Base-by-base conservation (phyloP, 1,140 invertebrate species). In the Proctacanthus coquilletti region DNA sequence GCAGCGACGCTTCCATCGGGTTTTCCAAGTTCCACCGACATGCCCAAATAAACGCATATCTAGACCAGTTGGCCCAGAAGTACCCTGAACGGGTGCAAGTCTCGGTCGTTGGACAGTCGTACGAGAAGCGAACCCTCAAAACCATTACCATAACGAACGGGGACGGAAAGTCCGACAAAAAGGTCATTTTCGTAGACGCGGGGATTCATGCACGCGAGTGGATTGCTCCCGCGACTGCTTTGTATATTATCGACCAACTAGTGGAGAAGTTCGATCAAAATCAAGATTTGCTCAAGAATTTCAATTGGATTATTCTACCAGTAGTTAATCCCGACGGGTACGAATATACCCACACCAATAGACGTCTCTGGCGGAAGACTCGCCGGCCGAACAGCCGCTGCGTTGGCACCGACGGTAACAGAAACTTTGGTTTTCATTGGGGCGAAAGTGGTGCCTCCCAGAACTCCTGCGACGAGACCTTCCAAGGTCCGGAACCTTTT, bases 121-220 rank as follows among this genome's bases (percentile, higher is more conserved):
- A 60, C 31, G 58, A 70, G 47, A 56, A 63, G 6, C 58, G 70
- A 15, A 54, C 53, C 3, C 50, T 72, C 18, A 68, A 67, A 41
- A 65, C 63, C 20, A 52, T 72, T 30, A 68, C 62, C 23, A 67
- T 73, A 34, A 69, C 68, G 8, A 64, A 59, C 35, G 55, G 52
- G 38, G 51, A 53, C 43, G 33, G 44, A 0, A 40, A 34, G 10
- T 18, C 53, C 3, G 49, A 48, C 15, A 72, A 72, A 43, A 69
- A 65, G 9, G 52, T 70, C 0, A 62, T 71, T 34, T 54, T 73
- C 3, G 56, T 71, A 21, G 69, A 73, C 39, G 66, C 65, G 19
- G 66, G 62, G 11, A 62, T 70, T 20, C 77, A 83, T 60, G 75
- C 76, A 2, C 60, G 78, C 35, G 78, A 83, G 63, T 82, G 79